Evolutionary conservation across 1,140 invertebrate genomes (phyloP), one percentile per base, ranked within the genome.

Genomic region (Hesperophylax magnus): DNA sequence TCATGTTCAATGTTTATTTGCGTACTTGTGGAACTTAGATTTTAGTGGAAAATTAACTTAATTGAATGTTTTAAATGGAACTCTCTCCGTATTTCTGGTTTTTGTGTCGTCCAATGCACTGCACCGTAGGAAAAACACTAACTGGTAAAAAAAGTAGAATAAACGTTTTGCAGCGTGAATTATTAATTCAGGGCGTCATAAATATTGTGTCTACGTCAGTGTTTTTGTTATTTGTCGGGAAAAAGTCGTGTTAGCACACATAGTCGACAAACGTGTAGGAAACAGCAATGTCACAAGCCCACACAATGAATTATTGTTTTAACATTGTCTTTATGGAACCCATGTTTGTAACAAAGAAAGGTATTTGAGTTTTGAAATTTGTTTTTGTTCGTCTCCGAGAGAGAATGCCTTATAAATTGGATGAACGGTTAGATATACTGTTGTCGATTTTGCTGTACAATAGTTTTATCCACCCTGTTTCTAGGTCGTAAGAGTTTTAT

Each of bases 301-400:
- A 72, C 69, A 72, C 69, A 27, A 53, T 72, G 69, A 52, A 53
- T 72, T 39, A 72, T 72, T 72, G 69, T 53, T 52, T 72, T 53
- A 72, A 72, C 31, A 72, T 22, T 52, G 69, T 72, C 34, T 71
- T 71, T 72, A 52, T 67, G 63, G 63, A 67, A 31, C 24, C 63
- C 63, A 67, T 67, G 63, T 67, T 67, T 67, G 63, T 67, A 27
- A 67, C 63, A 67, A 67, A n/a, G 63, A 31, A 22, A 31, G 63
- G 22, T 22, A 15, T 34, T 22, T 61, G n/a, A 61, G 58, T 67
- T 67, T 67, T 67, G 63, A 67, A 61, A 61, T 67, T n/a, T 27
- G 63, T 67, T 67, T 31, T 34, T 22, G 63, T 34, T 27, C 63
- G 27, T 27, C 24, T 34, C 17, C 7, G 31, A 34, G 22, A 67